A percentile compares a stretch with the other conserved stretches of the same genome.
phyloP scores from a whole-genome alignment of 1,140 invertebrate species.

The Calephelis virginiensis region DNA sequence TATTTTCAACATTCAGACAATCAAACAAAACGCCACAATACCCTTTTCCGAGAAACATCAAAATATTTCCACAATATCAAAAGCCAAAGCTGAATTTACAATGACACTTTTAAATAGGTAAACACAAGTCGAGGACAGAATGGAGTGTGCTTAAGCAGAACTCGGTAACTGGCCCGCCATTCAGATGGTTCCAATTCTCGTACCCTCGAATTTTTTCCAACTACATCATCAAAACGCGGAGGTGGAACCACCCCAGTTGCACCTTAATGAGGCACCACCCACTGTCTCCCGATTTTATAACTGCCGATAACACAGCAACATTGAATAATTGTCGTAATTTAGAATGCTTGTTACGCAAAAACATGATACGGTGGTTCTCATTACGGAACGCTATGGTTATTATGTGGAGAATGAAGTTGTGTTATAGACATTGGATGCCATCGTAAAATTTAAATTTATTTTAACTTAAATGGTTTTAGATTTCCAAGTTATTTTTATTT shows the following conservation, averaged over 20 bases:
- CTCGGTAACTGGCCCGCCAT: slow-evolving; percentile 32
- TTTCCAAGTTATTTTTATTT: no score
- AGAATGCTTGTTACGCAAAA: slow-evolving; percentile 63
- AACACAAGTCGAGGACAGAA: slow-evolving; percentile 18
- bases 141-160: slow-evolving; percentile 29
- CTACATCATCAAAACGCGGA: slow-evolving; percentile 39
- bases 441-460: neutral
- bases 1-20: no score
- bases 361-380: slow-evolving; percentile 45
- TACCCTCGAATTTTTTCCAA: slow-evolving; percentile 39
- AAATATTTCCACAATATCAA: slow-evolving; percentile 14
- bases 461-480: no score
- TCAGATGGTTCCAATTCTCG: slow-evolving; percentile 33
- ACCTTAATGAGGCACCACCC: slow-evolving; percentile 54
- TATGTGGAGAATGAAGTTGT: slow-evolving; percentile 2
- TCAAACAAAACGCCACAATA: no score
- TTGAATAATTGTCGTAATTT: slow-evolving; percentile 73
- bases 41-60: neutral
- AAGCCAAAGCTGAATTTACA: slow-evolving; percentile 8
- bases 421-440: neutral
- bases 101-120: slow-evolving; percentile 13
- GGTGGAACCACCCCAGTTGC: slow-evolving; percentile 31
- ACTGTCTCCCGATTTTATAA: slow-evolving; percentile 42
- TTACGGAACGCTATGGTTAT: slow-evolving; percentile 33
- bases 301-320: slow-evolving; percentile 63